Percentiles rank a stretch among this genome's conserved stretches.
phyloP scores from a whole-genome alignment of 2,113 vertebrate genomes.

The Alouatta palliata region DNA sequence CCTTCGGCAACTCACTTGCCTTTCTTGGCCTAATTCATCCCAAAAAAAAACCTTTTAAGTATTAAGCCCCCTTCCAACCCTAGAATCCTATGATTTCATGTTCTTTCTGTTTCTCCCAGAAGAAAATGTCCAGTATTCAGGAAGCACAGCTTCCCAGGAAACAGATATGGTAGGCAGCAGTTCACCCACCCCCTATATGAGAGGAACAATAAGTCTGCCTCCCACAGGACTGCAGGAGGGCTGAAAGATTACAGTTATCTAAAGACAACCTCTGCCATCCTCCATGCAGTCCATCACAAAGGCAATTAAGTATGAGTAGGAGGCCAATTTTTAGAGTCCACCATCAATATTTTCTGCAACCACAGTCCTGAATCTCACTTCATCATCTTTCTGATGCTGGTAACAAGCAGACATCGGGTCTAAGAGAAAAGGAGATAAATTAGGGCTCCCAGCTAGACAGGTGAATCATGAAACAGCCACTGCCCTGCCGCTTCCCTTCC shows the following conservation, averaged over 20 bases:
- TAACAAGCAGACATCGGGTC: not conserved
- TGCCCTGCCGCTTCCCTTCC: not conserved
- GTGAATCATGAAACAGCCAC: slow-evolving; percentile 3
- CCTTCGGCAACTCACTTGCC: too few species aligned
- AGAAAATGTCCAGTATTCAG: not conserved
- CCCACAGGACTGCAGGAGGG: not conserved
- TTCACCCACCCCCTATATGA: not conserved
- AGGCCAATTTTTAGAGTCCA: slow-evolving; percentile 47
- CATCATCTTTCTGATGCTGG: slow-evolving; percentile 31
- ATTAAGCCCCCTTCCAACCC: not conserved
- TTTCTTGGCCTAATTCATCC: not conserved
- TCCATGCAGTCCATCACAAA: slow-evolving; percentile 58
- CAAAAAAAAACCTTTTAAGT: not conserved
- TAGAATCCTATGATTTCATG: not conserved
- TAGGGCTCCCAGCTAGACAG: slow-evolving; percentile 26
- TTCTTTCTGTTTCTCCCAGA: not conserved
- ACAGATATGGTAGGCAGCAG: not conserved
- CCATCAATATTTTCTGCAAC: slow-evolving; percentile 51
- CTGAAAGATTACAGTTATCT: slow-evolving; percentile 35
- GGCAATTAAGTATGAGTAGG: not conserved
- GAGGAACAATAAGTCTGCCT: not conserved
- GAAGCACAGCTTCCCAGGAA: not conserved
- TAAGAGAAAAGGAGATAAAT: slow-evolving; percentile 54
- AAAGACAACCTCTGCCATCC: not conserved
- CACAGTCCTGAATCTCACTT: slow-evolving; percentile 43